Evolutionary conservation across 2,113 vertebrate species (phyloP).

Genomic region (Copsychus sechellarum): DNA sequence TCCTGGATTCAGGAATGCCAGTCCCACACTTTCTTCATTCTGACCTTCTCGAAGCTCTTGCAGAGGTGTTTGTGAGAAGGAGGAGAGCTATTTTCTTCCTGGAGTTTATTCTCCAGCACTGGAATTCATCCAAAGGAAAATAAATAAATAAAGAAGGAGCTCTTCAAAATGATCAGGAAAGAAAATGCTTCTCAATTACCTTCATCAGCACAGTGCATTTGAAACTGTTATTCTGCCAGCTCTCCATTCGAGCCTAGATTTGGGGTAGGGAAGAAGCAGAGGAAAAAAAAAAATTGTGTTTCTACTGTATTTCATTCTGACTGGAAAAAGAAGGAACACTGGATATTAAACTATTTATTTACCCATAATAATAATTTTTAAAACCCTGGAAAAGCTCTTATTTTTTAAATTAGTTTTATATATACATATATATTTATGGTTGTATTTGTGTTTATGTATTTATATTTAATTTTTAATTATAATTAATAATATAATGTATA

Average conservation of each 20-base stretch:
- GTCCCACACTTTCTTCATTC: not conserved
- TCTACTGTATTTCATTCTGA: not conserved
- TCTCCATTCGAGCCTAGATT: not conserved
- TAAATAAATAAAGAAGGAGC: not conserved
- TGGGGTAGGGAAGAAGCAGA: not conserved
- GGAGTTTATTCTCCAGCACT: not conserved
- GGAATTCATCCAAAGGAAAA: not conserved
- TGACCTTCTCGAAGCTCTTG: not conserved
- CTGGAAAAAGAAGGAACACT: not conserved
- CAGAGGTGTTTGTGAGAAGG: not conserved
- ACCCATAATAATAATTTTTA: not conserved
- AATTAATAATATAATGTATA: too few relatives aligned
- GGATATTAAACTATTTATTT: not conserved
- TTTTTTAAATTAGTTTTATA: not conserved
- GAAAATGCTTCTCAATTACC: not conserved
- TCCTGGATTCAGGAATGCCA: not conserved
- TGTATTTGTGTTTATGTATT: too few relatives aligned
- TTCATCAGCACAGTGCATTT: not conserved
- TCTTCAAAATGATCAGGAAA: not conserved
- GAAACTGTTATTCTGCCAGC: not conserved
- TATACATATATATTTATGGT: too few relatives aligned
- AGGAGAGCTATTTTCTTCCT: not conserved
- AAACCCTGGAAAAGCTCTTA: not conserved
- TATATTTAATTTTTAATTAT: too few relatives aligned
- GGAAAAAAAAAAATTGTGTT: not conserved